phyloP scores from a whole-genome alignment of 2,113 vertebrate species.

The Eidolon helvum region DNA sequence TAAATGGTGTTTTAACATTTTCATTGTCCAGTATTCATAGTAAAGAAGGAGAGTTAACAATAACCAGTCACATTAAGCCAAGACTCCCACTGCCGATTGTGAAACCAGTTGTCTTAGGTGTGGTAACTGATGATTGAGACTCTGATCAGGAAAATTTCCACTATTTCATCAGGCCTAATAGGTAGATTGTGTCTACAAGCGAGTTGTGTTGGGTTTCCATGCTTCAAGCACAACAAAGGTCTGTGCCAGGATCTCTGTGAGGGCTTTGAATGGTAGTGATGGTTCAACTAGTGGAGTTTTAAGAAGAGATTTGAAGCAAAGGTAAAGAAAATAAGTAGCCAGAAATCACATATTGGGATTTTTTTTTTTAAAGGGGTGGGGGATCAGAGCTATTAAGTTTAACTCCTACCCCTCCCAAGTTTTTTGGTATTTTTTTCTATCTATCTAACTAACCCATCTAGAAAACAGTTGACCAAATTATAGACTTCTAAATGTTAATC shows the following conservation, averaged over 20 bases:
- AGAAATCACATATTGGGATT: not conserved
- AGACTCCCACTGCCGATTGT: constrained; percentile 21
- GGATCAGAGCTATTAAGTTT: not conserved
- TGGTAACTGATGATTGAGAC: constrained; percentile 54
- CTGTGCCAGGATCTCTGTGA: not conserved
- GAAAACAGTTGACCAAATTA: constrained; percentile 85
- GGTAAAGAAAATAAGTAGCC: not conserved
- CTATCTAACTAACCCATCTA: constrained; percentile 78
- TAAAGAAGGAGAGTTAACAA: constrained; percentile 35
- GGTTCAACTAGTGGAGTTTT: not conserved
- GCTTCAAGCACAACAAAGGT: not conserved
- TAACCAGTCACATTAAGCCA: constrained; percentile 34
- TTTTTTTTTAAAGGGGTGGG: not conserved
- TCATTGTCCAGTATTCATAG: not conserved
- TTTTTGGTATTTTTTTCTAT: constrained; percentile 34
- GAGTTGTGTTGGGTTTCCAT: constrained; percentile 25
- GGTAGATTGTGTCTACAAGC: constrained; percentile 1
- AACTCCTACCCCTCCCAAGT: not conserved
- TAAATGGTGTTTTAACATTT: constrained; percentile 1
- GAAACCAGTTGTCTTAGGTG: constrained; percentile 61
- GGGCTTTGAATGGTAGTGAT: not conserved
- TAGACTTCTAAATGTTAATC: constrained; percentile 82
- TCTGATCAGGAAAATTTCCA: constrained; percentile 72
- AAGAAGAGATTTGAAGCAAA: not conserved
- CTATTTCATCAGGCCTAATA: constrained; percentile 67